Evolutionary conservation across 2,113 vertebrate genomes (phyloP), one percentile per base, ranked within the genome.

Genomic region (Amphilophus citrinellus): DNA sequence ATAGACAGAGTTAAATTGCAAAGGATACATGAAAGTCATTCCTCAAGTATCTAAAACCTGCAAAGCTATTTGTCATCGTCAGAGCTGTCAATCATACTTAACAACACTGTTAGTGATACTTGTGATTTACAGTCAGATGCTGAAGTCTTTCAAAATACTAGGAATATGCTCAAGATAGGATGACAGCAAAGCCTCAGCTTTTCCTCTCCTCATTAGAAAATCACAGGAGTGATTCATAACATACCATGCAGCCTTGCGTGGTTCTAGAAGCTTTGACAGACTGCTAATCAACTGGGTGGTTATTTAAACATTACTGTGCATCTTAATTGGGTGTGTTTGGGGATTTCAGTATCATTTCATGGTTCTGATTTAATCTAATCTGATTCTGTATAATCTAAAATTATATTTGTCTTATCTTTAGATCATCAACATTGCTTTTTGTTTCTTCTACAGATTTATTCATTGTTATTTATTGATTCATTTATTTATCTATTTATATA

Each of bases 21-120:
- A 81, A 88, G 76, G 79, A 84, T 71, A 11, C 0, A 1, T 76
- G 59, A 80, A 86, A 84, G 90, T 93, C 75, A 79, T 82, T 82
- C 61, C 58, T 59, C 32, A 17, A 82, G 27, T 77, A 79, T 87
- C 42, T 73, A 13, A 84, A 77, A 76, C 60, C 37, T 17, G 3
- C 8, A 14, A 37, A 71, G 68, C 60, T 79, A 61, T 66, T 85
- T 82, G 35, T 92, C 80, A 84, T 79, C 58, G 83, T 81, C 83
- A 85, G 42, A 82, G 83, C 73, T 85, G 81, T 81, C 83, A 76
- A 14, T 86, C 68, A 80, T 24, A 17, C 82, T 85, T 62, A 77
- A 73, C 62, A 58, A 60, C 47, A 79, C 76, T 50, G 60, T 65
- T 83, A 53, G 24, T 42, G 61, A 88, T 77, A 35, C 73, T 73